Evolutionary conservation across 2,113 vertebrate species (phyloP), one percentile per base, ranked within the genome.

Genomic region (Phalacrocorax pelagicus): DNA sequence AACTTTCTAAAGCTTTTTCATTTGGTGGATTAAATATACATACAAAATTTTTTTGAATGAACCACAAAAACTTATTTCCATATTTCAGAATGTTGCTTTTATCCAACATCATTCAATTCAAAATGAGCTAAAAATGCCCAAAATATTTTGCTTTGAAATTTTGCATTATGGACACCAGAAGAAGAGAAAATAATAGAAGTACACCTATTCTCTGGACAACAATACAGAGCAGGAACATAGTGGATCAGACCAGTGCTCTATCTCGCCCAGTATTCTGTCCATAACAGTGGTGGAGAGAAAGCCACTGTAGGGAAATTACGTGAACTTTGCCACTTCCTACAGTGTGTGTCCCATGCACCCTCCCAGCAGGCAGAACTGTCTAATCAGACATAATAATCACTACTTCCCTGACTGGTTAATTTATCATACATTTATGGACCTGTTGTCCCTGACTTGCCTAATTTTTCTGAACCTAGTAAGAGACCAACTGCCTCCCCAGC

Each of bases 271-370:
- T 32, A 14, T 29, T 65, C 22, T 70, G 34, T 22, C 17, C 27
- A 12, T 11, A 51, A 12, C 0, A 78, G 29, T 11, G 4, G 14
- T 1, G 0, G 18, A 72, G 12, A 51, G 4, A 63, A 83, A 85
- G 2, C 2, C 44, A 30, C 15, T 55, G 81, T 2, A 65, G 10
- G 17, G 59, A 73, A 73, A 59, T 30, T 21, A 3, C 17, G 15
- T 65, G 32, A 47, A 72, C 24, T n/a, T 66, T 40, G 29, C 6
- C 14, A 47, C 20, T 71, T 78, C 40, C 46, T 47, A 30, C 34
- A 32, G 42, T 71, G 38, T 61, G 9, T 36, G 26, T 18, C 23
- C 19, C 22, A 42, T 36, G 32, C 8, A 51, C 36, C 32, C 23
- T 74, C 34, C n/a, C 32, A 70, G 70, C 15, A 88, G 49, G 6